Conservation (phyloP, 2,797 vertebrate genomes). For the Leucoraja ocellata region DNA sequence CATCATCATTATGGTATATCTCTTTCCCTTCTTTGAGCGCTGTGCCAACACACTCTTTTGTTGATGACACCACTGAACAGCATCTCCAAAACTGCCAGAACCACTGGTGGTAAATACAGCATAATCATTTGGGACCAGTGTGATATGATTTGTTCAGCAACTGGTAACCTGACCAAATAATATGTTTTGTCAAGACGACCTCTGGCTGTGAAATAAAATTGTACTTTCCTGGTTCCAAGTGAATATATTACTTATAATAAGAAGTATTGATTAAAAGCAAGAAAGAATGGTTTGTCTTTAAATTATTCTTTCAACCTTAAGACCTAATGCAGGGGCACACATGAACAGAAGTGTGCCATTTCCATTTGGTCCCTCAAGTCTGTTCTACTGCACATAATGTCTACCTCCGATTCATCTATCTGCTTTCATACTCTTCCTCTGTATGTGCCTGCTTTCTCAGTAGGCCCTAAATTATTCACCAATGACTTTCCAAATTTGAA, state of each 20-base stretch:
- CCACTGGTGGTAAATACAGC: constrained; percentile 6
- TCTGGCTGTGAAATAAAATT: constrained; percentile 22
- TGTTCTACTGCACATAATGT: background rate
- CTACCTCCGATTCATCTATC: background rate
- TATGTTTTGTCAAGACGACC: constrained; percentile 15
- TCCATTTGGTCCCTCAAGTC: background rate
- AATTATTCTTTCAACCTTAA: background rate
- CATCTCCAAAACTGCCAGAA: background rate
- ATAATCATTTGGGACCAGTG: constrained; percentile 1
- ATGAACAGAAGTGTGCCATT: background rate
- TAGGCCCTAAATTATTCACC: background rate
- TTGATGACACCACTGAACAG: background rate
- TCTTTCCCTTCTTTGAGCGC: background rate
- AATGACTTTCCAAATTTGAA: background rate
- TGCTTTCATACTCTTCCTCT: background rate
- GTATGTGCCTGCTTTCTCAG: background rate
- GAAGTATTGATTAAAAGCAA: constrained; percentile 13
- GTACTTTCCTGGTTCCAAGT: background rate
- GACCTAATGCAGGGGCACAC: background rate
- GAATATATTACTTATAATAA: background rate
- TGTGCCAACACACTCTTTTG: background rate
- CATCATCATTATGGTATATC: constrained; percentile 13
- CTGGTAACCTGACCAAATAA: constrained; percentile 18
- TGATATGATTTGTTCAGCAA: constrained; percentile 27
- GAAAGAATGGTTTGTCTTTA: background rate